A percentile compares a stretch with the other conserved stretches of the same genome.
phyloP scores from a whole-genome alignment of 92 coral and sea anemone genomes.

The Parazoanthus darwini region DNA sequence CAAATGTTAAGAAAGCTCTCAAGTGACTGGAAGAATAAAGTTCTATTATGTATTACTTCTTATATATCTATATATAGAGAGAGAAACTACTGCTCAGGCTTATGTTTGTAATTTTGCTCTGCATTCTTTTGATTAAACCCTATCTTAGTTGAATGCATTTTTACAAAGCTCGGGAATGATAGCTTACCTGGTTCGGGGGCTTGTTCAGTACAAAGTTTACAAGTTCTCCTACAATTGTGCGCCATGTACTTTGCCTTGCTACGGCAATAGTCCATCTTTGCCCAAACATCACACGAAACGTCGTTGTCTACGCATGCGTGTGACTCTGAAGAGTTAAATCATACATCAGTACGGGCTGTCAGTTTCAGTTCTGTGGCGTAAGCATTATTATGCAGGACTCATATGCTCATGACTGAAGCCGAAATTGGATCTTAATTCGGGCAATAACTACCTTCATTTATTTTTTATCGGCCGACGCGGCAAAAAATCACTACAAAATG shows the following conservation, averaged over 20 bases:
- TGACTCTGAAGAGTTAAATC: constrained; percentile 5
- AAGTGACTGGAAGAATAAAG: too few species aligned
- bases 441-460: too few species aligned
- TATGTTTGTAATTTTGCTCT: not conserved
- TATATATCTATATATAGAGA: too few species aligned
- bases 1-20: not conserved
- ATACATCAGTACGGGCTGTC: not conserved
- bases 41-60: too few species aligned
- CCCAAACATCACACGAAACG: constrained; percentile 58
- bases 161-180: not conserved
- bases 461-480: too few species aligned
- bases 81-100: too few species aligned
- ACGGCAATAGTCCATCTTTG: constrained; percentile 56
- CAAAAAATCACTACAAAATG: too few species aligned
- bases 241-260: constrained; percentile 55
- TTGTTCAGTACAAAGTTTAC: constrained; percentile 60
- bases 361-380: too few species aligned
- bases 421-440: too few species aligned
- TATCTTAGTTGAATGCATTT: not conserved
- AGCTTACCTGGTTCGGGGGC: constrained; percentile 25
- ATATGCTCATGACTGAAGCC: too few species aligned
- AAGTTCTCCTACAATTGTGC: constrained; percentile 68
- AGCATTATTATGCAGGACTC: not conserved
- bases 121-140: not conserved
- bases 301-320: constrained; percentile 71